Conservation (phyloP, 2,113 vertebrate species). For the Aspidoscelis tigris region DNA sequence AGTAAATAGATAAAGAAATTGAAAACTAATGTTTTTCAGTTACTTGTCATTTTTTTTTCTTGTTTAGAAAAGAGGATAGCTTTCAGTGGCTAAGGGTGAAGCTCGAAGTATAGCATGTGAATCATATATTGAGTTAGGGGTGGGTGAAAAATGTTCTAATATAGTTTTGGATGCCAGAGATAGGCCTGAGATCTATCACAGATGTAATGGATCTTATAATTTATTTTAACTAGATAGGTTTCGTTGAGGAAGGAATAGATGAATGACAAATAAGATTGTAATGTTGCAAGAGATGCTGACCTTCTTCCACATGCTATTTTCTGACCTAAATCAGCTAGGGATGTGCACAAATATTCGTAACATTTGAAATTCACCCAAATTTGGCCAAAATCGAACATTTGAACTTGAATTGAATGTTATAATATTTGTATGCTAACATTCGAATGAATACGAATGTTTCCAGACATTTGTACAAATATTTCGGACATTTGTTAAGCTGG, state of each 20-base stretch:
- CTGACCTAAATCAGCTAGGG: neutral
- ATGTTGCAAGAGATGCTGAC: neutral
- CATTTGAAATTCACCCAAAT: no score
- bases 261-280: no score
- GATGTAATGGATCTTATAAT: neutral
- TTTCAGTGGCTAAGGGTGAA: constrained; percentile 16
- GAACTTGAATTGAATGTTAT: no score
- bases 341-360: no score
- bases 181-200: no score
- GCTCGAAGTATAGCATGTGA: constrained; percentile 12
- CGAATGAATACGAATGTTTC: no score
- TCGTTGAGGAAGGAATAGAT: no score
- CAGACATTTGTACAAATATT: no score
- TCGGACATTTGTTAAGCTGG: no score
- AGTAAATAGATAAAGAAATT: constrained; percentile 2
- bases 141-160: no score
- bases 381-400: no score
- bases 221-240: neutral
- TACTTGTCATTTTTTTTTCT: constrained; percentile 10
- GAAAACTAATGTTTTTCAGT: neutral
- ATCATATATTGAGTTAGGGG: constrained; percentile 19
- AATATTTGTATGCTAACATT: no score
- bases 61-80: constrained; percentile 12
- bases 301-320: neutral
- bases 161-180: neutral